These are phyloP conservation scores for Ahaetulla prasina DNA, from an alignment of 2,113 vertebrate species.

Conservation along the genomic window DNA sequence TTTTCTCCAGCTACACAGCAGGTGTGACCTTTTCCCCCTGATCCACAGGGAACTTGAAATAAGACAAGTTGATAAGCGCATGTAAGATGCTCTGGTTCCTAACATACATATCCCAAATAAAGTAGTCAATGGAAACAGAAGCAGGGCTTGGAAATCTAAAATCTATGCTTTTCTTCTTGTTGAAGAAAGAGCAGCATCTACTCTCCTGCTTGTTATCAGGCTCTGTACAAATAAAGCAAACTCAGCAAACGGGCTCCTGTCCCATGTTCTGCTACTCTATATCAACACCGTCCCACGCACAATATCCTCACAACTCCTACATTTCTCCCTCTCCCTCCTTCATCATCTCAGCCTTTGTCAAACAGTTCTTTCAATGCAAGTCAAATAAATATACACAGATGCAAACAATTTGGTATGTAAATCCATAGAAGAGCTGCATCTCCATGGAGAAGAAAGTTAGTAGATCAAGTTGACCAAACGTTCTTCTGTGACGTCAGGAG, in stretches of 20 bases:
- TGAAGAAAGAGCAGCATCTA: neutral
- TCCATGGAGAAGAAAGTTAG: conserved; percentile 21
- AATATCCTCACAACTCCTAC: neutral
- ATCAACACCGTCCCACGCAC: neutral
- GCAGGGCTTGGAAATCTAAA: neutral
- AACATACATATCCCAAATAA: neutral
- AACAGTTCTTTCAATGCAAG: neutral
- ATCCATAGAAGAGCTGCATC: neutral
- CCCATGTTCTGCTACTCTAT: neutral
- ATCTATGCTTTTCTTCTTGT: neutral
- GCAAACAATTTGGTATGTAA: neutral
- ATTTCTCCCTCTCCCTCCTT: neutral
- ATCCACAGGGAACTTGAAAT: neutral
- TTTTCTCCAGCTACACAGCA: neutral
- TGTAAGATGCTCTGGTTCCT: neutral
- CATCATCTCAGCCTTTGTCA: neutral
- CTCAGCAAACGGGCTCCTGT: neutral
- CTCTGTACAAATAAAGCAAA: neutral
- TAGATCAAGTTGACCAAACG: conserved; percentile 47
- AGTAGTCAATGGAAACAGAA: neutral
- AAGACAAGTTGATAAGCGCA: neutral
- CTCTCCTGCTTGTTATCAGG: neutral
- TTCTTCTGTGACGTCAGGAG: conserved; percentile 23
- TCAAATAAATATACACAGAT: neutral
- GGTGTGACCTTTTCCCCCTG: neutral